Evolutionary conservation across 2,888 invertebrate species (phyloP).

Genomic region (Phyllotreta striolata): DNA sequence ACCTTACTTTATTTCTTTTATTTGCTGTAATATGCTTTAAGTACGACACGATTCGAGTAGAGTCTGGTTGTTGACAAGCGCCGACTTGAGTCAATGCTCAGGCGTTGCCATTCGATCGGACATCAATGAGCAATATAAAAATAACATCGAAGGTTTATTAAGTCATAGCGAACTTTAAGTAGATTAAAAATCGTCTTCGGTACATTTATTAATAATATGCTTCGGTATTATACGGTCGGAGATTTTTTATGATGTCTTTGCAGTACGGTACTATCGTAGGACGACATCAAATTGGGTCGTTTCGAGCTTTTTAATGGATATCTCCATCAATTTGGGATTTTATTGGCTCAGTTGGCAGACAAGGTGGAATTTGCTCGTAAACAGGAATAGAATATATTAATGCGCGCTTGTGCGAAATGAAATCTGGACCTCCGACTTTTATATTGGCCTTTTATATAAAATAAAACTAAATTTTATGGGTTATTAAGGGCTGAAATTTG

Average conservation of each 20-base stretch:
- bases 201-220: slow-evolving; percentile 35
- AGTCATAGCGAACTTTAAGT: slow-evolving; percentile 52
- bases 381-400: slow-evolving; percentile 35
- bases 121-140: slow-evolving; percentile 52
- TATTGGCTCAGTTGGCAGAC: slow-evolving; percentile 41
- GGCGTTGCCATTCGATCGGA: slow-evolving; percentile 47
- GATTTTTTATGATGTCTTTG: slow-evolving; percentile 34
- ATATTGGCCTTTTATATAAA: slow-evolving; percentile 20
- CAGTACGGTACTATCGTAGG: slow-evolving; percentile 43
- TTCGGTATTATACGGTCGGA: slow-evolving; percentile 50
- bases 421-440: slow-evolving; percentile 19
- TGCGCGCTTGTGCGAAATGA: slow-evolving; percentile 23
- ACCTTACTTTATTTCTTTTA: background rate
- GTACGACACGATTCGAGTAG: slow-evolving; percentile 9
- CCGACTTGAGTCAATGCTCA: slow-evolving; percentile 46
- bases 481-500: background rate
- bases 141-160: slow-evolving; percentile 54
- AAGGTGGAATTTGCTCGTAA: slow-evolving; percentile 36
- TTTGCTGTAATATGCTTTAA: slow-evolving; percentile 3
- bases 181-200: slow-evolving; percentile 41
- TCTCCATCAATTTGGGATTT: slow-evolving; percentile 44
- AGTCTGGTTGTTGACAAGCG: slow-evolving; percentile 47
- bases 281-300: slow-evolving; percentile 36
- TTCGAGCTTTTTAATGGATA: slow-evolving; percentile 37
- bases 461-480: slow-evolving; percentile 17